Evolutionary conservation across 2,888 invertebrate species (phyloP).

Genomic region (Eledone cirrhosa): DNA sequence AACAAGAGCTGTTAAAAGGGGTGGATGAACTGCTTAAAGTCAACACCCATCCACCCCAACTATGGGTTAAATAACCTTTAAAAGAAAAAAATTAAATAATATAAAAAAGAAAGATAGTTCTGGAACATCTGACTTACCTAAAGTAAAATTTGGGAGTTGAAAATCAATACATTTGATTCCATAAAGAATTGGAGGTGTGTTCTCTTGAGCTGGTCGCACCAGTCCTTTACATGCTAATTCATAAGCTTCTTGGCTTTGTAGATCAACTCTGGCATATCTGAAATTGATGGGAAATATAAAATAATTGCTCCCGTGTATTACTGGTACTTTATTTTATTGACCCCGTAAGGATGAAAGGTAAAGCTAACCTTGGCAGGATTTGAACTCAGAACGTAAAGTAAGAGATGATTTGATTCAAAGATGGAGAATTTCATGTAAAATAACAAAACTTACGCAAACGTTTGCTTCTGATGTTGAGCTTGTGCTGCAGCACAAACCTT

Average conservation of each 20-base stretch:
- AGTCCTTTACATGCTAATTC: constrained; percentile 85
- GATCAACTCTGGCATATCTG: constrained; percentile 76
- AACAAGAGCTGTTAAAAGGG: too few relatives aligned
- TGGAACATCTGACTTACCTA: constrained; percentile 72
- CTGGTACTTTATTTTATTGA: too few relatives aligned
- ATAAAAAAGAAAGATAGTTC: background rate
- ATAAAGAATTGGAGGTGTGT: constrained; percentile 81
- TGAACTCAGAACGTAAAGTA: too few relatives aligned
- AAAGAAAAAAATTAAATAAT: background rate
- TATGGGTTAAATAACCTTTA: too few relatives aligned
- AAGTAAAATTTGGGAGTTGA: constrained; percentile 82
- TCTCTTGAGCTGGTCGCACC: constrained; percentile 75
- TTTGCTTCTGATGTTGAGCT: constrained; percentile 82
- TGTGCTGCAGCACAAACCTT: constrained; percentile 81
- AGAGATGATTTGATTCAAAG: too few relatives aligned
- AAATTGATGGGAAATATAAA: constrained; percentile 22
- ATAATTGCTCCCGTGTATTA: too few relatives aligned
- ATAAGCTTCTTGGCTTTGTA: constrained; percentile 88
- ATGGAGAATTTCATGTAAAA: too few relatives aligned
- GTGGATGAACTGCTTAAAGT: too few relatives aligned
- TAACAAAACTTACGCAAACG: constrained; percentile 78
- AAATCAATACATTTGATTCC: constrained; percentile 86
- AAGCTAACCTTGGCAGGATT: too few relatives aligned
- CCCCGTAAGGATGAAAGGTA: too few relatives aligned
- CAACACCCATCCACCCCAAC: too few relatives aligned